Conservation (phyloP, 2,797 vertebrate genomes). For the Xerus rutilus region DNA sequence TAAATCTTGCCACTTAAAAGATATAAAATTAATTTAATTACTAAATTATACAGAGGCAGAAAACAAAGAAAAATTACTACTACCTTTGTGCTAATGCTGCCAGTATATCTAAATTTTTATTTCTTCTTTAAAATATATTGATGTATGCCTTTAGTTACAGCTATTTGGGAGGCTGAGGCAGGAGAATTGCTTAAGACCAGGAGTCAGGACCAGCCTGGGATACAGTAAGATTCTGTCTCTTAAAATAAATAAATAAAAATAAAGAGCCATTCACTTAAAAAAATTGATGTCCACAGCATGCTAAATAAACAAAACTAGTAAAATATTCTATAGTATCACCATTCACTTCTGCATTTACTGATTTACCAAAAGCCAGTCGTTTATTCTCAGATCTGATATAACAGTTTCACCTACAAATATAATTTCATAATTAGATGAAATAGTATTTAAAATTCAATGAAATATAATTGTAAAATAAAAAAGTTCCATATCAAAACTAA, state of each 20-base stretch:
- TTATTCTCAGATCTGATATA: background rate
- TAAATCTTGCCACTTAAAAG: conserved; percentile 26
- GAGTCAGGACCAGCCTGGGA: background rate
- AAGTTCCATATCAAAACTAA: conserved; percentile 1
- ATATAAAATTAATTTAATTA: no score
- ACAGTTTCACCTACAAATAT: background rate
- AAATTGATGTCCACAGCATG: background rate
- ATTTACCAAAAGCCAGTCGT: background rate
- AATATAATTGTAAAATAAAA: background rate
- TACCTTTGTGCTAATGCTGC: background rate
- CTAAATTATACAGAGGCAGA: background rate
- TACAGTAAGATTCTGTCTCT: background rate
- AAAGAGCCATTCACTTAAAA: background rate
- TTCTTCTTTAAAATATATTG: background rate
- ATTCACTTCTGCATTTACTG: background rate
- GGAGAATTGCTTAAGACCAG: background rate
- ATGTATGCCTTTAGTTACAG: background rate
- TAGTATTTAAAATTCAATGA: conserved; percentile 37
- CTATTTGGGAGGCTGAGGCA: background rate
- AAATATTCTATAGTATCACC: background rate
- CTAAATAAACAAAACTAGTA: conserved; percentile 28
- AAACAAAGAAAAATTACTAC: conserved; percentile 53
- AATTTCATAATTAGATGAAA: conserved; percentile 26
- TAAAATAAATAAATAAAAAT: background rate
- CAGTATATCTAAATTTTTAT: conserved; percentile 47